A percentile compares a stretch with the other conserved stretches of the same genome.
These are phyloP conservation scores for Apteryx mantelli DNA, from an alignment of 2,113 vertebrate genomes.

Conservation along the genomic window DNA sequence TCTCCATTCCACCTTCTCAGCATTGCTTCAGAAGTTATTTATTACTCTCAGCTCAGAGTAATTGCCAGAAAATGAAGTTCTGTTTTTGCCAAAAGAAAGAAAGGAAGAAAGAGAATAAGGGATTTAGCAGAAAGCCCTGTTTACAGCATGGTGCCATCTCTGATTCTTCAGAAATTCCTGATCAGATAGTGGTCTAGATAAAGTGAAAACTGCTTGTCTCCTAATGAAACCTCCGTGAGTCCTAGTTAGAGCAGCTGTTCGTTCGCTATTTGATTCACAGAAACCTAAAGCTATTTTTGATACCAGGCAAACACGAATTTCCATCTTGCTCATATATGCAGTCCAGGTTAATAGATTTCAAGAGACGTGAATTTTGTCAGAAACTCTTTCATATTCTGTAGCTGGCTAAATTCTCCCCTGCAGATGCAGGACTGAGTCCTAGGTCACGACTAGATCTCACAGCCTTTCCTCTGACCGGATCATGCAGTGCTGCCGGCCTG, in stretches of 20 bases:
- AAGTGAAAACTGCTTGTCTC: neutral
- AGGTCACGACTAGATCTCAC: neutral
- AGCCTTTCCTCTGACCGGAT: too few relatives aligned
- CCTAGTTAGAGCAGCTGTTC: neutral
- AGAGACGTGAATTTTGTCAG: neutral
- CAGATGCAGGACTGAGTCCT: too few relatives aligned
- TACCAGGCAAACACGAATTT: neutral
- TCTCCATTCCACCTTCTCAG: neutral
- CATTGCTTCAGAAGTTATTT: neutral
- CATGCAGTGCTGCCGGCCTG: neutral
- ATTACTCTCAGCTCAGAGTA: neutral
- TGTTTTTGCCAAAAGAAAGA: neutral
- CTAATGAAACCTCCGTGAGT: fast-evolving
- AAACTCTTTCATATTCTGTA: fast-evolving
- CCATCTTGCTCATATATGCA: neutral
- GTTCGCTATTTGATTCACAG: neutral
- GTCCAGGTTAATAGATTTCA: neutral
- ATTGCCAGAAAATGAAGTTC: slow-evolving; percentile 8
- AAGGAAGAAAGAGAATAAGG: neutral
- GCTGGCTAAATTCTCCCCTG: neutral
- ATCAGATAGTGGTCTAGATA: neutral
- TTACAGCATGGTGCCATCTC: neutral
- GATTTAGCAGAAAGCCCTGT: neutral
- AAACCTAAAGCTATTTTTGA: neutral
- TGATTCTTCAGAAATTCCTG: neutral